Percentiles rank a stretch among this genome's conserved stretches.
These are phyloP conservation scores for Pagrus major DNA, from an alignment of 2,113 vertebrate genomes.

Conservation along the genomic window DNA sequence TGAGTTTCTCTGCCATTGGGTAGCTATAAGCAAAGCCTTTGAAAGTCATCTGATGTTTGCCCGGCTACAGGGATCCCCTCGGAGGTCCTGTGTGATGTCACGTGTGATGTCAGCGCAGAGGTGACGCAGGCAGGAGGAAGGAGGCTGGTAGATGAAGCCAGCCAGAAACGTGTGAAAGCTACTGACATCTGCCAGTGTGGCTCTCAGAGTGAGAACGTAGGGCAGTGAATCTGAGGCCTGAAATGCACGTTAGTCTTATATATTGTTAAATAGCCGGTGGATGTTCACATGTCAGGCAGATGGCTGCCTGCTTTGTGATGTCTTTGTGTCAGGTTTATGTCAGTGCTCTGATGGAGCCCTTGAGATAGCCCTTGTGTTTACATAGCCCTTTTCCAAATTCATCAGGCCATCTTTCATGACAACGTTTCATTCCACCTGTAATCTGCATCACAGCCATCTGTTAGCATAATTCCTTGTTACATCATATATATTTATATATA, in stretches of 20 bases:
- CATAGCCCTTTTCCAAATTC: conserved; percentile 33
- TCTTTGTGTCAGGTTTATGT: conserved; percentile 27
- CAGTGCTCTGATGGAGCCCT: conserved; percentile 42
- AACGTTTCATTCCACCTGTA: conserved; percentile 54
- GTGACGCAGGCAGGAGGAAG: conserved; percentile 73
- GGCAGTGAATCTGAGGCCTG: conserved; percentile 23
- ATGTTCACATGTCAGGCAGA: conserved; percentile 58
- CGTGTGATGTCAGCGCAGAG: conserved; percentile 73
- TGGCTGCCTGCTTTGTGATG: conserved; percentile 40
- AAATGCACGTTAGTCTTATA: conserved; percentile 3
- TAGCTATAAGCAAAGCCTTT: conserved; percentile 41
- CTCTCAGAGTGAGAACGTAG: conserved; percentile 30
- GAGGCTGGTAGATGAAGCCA: conserved; percentile 58
- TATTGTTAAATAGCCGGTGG: background rate
- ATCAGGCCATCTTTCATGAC: conserved; percentile 7
- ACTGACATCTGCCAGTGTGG: conserved; percentile 66
- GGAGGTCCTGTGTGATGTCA: conserved; percentile 76
- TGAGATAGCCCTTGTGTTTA: conserved; percentile 53
- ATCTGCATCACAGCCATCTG: conserved; percentile 39
- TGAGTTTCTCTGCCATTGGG: conserved; percentile 35
- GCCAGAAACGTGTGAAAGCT: conserved; percentile 69
- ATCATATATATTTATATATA: background rate
- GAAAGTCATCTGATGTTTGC: conserved; percentile 72
- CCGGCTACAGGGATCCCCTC: conserved; percentile 80
- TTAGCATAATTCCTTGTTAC: conserved; percentile 14